Evolutionary conservation across 2,113 vertebrate genomes (phyloP).

Genomic region (Macquaria ambigua): DNA sequence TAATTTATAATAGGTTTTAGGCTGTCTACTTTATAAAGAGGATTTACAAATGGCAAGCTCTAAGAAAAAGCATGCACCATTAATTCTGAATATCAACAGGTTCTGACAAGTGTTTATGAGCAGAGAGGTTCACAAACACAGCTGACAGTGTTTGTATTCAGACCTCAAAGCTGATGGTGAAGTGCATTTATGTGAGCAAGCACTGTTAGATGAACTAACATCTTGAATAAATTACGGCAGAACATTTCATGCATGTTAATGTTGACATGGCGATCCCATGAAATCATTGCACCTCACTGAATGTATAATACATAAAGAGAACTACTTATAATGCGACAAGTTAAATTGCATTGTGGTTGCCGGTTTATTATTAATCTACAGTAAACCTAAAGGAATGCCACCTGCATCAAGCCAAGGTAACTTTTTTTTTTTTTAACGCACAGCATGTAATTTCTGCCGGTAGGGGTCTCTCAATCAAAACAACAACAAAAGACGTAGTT

Average conservation of each 20-base stretch:
- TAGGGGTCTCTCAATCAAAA: no score
- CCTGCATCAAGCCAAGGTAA: not conserved
- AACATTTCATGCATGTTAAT: not conserved
- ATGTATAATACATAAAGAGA: not conserved
- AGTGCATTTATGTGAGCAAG: not conserved
- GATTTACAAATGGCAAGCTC: conserved; percentile 5
- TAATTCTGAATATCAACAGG: conserved; percentile 39
- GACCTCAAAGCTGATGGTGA: conserved; percentile 18
- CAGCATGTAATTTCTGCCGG: no score
- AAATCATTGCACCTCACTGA: conserved; percentile 8
- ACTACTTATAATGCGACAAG: not conserved
- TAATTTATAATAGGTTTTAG: conserved; percentile 1
- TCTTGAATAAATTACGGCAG: conserved; percentile 3
- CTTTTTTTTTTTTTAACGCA: no score
- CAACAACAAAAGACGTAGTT: no score
- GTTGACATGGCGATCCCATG: conserved; percentile 8
- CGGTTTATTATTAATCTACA: not conserved
- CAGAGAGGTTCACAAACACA: conserved; percentile 25
- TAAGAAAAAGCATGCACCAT: conserved; percentile 2
- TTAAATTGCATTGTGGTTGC: not conserved
- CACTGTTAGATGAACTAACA: conserved; percentile 2
- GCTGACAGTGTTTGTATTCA: conserved; percentile 31
- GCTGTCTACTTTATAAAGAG: conserved; percentile 12
- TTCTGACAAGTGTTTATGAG: conserved; percentile 38
- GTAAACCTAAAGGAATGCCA: not conserved